phyloP scores from a whole-genome alignment of 2,888 invertebrate species.

The Leptopilina syphax region DNA sequence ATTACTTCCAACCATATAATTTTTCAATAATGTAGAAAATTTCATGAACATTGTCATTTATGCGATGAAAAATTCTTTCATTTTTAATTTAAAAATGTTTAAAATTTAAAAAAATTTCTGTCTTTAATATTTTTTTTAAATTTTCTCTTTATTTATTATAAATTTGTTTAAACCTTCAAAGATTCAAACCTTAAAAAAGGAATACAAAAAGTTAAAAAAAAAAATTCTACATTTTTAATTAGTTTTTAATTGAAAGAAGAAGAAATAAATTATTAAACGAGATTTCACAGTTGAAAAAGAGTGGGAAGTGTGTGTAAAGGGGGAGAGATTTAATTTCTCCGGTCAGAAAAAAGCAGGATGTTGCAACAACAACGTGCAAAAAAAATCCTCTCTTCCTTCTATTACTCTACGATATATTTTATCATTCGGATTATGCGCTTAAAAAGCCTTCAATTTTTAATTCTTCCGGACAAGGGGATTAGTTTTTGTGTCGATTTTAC shows the following conservation, averaged over 20 bases:
- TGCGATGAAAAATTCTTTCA: too few relatives aligned
- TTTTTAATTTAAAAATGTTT: too few relatives aligned
- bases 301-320: background rate
- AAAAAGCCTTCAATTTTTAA: slow-evolving; percentile 36
- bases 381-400: slow-evolving; percentile 8
- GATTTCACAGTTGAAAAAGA: background rate
- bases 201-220: too few relatives aligned
- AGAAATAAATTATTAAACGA: background rate
- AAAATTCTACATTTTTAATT: too few relatives aligned
- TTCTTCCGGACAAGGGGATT: slow-evolving; percentile 32
- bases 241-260: too few relatives aligned
- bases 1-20: slow-evolving; percentile 10
- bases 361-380: background rate
- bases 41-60: background rate
- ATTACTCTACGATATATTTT: slow-evolving; percentile 28
- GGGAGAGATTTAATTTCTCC: background rate
- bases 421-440: slow-evolving; percentile 37
- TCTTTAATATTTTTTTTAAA: background rate
- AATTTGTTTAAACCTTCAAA: too few relatives aligned
- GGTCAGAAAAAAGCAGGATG: background rate
- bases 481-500: slow-evolving; percentile 10
- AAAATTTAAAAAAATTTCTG: too few relatives aligned
- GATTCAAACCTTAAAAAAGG: too few relatives aligned
- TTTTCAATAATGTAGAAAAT: background rate
- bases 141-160: background rate